These are phyloP conservation scores for Lateolabrax maculatus DNA, from an alignment of 2,797 vertebrate species.

Conservation along the genomic window DNA sequence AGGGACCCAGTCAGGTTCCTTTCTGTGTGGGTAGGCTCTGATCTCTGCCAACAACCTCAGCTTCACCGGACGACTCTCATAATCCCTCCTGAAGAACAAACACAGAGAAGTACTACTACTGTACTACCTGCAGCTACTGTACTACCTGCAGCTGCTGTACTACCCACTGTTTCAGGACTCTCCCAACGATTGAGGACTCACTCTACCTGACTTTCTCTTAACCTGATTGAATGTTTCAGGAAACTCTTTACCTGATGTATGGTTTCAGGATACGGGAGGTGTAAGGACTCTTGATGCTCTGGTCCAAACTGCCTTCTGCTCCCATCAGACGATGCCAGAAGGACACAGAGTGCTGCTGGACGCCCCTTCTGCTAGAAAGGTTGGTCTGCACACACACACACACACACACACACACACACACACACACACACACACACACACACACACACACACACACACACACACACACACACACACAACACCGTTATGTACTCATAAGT, in stretches of 20 bases:
- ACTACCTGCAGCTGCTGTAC: background rate
- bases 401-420: too few species aligned
- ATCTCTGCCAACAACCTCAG: constrained; percentile 92
- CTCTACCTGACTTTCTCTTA: too few species aligned
- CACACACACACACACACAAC: too few species aligned
- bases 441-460: too few species aligned
- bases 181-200: too few species aligned
- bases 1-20: constrained; percentile 87
- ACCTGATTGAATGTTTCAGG: background rate
- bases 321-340: constrained; percentile 96
- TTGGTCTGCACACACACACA: constrained; percentile 78
- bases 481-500: background rate
- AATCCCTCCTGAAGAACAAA: constrained; percentile 89
- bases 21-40: constrained; percentile 84
- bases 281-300: constrained; percentile 94
- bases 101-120: background rate
- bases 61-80: constrained; percentile 92
- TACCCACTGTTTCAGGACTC: too few species aligned
- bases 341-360: constrained; percentile 84
- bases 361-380: constrained; percentile 82
- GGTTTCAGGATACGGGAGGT: constrained; percentile 88
- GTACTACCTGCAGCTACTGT: background rate
- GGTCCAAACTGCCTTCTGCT: constrained; percentile 88
- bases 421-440: too few species aligned
- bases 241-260: constrained; percentile 71